These are phyloP conservation scores for Isichthys henryi DNA, from an alignment of 2,113 vertebrate genomes.

Conservation along the genomic window DNA sequence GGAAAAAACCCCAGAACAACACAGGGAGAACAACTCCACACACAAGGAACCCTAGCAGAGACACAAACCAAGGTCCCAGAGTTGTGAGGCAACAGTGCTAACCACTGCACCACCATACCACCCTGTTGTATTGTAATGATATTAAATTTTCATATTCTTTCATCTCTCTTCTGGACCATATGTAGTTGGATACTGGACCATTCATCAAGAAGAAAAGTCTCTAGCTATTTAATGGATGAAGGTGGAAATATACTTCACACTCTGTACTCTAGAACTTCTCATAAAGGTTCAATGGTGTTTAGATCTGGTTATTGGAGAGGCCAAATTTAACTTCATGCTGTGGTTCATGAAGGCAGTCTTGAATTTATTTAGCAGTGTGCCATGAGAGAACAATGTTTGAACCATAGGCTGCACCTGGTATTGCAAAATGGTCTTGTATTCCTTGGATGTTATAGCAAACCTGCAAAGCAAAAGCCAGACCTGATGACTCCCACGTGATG, in stretches of 20 bases:
- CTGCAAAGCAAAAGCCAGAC: too few relatives aligned
- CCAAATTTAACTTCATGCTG: neutral
- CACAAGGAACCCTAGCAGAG: too few relatives aligned
- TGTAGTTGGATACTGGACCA: neutral
- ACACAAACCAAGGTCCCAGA: too few relatives aligned
- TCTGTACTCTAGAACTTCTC: neutral
- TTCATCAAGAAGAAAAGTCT: neutral
- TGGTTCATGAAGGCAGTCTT: neutral
- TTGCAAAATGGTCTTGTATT: too few relatives aligned
- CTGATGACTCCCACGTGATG: neutral
- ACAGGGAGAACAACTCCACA: too few relatives aligned
- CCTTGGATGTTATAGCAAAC: too few relatives aligned
- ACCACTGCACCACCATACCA: too few relatives aligned
- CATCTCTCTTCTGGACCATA: neutral
- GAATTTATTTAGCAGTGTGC: neutral
- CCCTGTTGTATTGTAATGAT: too few relatives aligned
- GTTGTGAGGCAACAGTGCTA: too few relatives aligned
- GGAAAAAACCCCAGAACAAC: too few relatives aligned
- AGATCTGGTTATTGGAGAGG: neutral
- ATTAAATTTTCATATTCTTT: neutral
- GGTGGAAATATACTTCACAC: neutral
- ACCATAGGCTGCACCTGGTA: too few relatives aligned
- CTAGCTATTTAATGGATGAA: neutral
- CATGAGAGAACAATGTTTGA: too few relatives aligned
- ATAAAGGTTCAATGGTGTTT: neutral